Evolutionary conservation across 2,888 invertebrate species (phyloP), one percentile per base, ranked within the genome.

Genomic region (Cepaea hortensis): DNA sequence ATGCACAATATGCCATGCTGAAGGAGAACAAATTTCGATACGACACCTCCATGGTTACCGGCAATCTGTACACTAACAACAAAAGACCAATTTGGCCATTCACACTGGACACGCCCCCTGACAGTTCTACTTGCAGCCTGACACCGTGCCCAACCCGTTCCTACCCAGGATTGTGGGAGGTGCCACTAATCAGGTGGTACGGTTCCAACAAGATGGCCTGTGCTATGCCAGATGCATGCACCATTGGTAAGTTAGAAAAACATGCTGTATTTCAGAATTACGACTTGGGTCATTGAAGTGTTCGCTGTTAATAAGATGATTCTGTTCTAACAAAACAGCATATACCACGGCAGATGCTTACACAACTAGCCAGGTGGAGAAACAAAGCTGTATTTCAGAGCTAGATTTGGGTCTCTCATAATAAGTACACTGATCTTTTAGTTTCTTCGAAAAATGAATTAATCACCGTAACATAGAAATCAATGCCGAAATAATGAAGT

Each of bases 81-180:
- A 96, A 96, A 94, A 98, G 98, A 87, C 98, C 98, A 7, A 96
- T 98, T 85, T 98, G 98, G 98, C 98, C 98, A 0, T 98, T 98
- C 95, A 98, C 98, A 0, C 95, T 98, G 77, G 98, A 98, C 95
- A 97, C 87, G 84, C 83, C 90, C 11, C 91, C 91, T 0, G 87
- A 89, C 68, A 80, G 87, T 68, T 84, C 86, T 18, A 86, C 87
- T 48, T 91, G 91, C 65, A 88, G 87, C 46, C 88, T 91, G 23
- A 87, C 88, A n/a, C 90, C 91, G 0, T 90, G 90, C 77, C 90
- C 91, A 0, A 88, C 85, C 7, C 84, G 85, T 46, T 90, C 91
- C 18, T 90, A 89, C 90, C 95, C 96, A 20, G 96, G 96, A 0
- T 92, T 95, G 61, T 97, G 96, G 96, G 96, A 96, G 0, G 91